Evolutionary conservation across 2,113 vertebrate species (phyloP).

Genomic region (Benthochromis sp.): DNA sequence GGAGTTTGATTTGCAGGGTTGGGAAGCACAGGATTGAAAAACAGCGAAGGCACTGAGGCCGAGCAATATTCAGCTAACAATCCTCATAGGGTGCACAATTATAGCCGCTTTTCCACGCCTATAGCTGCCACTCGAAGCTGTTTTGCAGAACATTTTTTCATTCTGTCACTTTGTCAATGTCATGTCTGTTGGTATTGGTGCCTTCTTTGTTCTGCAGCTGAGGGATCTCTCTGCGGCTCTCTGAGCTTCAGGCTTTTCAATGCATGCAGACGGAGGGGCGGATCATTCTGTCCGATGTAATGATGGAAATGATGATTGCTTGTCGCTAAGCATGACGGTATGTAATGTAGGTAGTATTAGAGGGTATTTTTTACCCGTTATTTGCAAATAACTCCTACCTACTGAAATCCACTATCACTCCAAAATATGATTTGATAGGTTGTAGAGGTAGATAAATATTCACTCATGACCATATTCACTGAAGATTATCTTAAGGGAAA

Average conservation of each 20-base stretch:
- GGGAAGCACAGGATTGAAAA: neutral
- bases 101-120: rapidly evolving
- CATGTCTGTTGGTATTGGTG: neutral
- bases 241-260: neutral
- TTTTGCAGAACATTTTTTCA: neutral
- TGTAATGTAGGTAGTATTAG: neutral
- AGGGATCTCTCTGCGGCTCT: neutral
- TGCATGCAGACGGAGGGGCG: neutral
- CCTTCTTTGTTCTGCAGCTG: neutral
- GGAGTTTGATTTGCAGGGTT: rapidly evolving
- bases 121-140: neutral
- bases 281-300: neutral
- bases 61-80: neutral
- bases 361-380: neutral
- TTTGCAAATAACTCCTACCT: neutral
- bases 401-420: neutral
- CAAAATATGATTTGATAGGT: neutral
- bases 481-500: neutral
- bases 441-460: neutral
- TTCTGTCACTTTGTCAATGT: neutral
- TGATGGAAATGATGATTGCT: neutral
- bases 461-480: neutral
- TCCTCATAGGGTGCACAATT: neutral
- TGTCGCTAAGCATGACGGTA: neutral
- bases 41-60: rapidly evolving